A percentile compares a stretch with the other conserved stretches of the same genome.
Evolutionary conservation across 2,797 vertebrate genomes (phyloP).

Genomic region (Microctenopoma steveboyesi): DNA sequence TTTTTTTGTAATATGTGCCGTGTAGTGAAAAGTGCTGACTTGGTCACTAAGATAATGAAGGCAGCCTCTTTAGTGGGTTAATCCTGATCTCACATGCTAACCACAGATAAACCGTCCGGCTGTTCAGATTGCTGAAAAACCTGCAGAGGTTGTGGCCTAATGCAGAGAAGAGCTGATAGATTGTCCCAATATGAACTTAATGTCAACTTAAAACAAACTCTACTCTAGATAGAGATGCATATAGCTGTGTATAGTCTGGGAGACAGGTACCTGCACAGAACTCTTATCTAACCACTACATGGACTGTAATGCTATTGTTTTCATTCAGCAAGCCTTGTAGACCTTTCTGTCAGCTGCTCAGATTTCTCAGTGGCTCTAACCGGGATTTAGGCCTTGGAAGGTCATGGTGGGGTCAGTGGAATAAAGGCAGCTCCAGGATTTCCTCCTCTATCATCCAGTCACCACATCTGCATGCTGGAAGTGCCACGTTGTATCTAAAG

Average conservation of each 20-base stretch:
- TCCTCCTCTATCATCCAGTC: slow-evolving; percentile 34
- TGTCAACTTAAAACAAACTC: slow-evolving; percentile 18
- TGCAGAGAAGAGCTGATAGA: too few species aligned
- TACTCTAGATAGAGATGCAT: slow-evolving; percentile 4
- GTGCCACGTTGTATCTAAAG: slow-evolving; percentile 47
- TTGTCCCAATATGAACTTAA: slow-evolving; percentile 36
- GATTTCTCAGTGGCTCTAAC: slow-evolving; percentile 55
- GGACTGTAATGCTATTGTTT: slow-evolving; percentile 45
- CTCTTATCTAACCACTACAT: neutral
- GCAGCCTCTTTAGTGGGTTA: slow-evolving; percentile 24
- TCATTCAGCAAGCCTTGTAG: slow-evolving; percentile 41
- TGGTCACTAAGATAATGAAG: slow-evolving; percentile 25
- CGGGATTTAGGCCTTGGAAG: slow-evolving; percentile 53
- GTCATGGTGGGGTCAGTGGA: slow-evolving; percentile 67
- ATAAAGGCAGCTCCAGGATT: slow-evolving; percentile 66
- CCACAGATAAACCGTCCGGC: slow-evolving; percentile 32
- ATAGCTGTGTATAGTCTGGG: slow-evolving; percentile 5
- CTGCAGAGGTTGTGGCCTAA: slow-evolving; percentile 37
- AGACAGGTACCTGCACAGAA: neutral
- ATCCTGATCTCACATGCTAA: slow-evolving; percentile 50
- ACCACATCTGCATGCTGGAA: slow-evolving; percentile 2
- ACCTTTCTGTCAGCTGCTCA: slow-evolving; percentile 42
- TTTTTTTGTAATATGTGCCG: neutral
- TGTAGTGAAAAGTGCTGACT: slow-evolving; percentile 20
- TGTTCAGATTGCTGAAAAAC: slow-evolving; percentile 26